Evolutionary conservation across 2,888 invertebrate genomes (phyloP), one percentile per base, ranked within the genome.

Genomic region (Cephus runcator): DNA sequence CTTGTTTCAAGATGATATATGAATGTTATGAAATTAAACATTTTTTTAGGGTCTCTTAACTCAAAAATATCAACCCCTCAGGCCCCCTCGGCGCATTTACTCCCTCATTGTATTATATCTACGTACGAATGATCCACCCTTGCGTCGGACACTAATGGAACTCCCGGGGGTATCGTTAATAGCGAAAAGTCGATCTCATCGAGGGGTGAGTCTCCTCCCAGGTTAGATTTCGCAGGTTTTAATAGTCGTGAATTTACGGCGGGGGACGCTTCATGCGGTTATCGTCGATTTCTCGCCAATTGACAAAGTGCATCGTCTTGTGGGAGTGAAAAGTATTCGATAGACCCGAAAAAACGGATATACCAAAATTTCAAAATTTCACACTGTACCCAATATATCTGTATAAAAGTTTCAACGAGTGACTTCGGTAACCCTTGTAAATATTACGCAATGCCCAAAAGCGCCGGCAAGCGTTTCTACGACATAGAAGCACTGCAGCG

Each of bases 61-160:
- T 87, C 83, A 82, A 84, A 85, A 88, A 88, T 85, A 84, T 56
- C 56, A 15, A 23, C 40, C 23, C 23, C 40, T 23, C 40, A 15
- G 15, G 2, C 56, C 6, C 56, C 23, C 56, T 9, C 9, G 2
- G 9, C 9, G 56, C 56, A 23, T 15, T 56, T 23, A 56, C 23
- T 56, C 9, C 15, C 15, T 56, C 23, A 2, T 23, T 56, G 56
- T 56, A 23, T 23, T 56, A 56, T 56, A 56, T 23, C 56, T 56
- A 56, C 23, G 23, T 56, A 56, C 23, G 9, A 56, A 56, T 23
- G 23, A 56, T 23, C 56, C 56, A 56, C 56, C 56, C 56, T 56
- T 9, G 56, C 9, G 56, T 90, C 90, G 88, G 88, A 88, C 86
- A 86, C 86, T 87, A 89, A 90, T 90, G 87, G 87, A 84, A 85